A percentile compares a stretch with the other conserved stretches of the same genome.
Conservation (phyloP, 2,113 vertebrate genomes). For the Tragelaphus buxtoni region DNA sequence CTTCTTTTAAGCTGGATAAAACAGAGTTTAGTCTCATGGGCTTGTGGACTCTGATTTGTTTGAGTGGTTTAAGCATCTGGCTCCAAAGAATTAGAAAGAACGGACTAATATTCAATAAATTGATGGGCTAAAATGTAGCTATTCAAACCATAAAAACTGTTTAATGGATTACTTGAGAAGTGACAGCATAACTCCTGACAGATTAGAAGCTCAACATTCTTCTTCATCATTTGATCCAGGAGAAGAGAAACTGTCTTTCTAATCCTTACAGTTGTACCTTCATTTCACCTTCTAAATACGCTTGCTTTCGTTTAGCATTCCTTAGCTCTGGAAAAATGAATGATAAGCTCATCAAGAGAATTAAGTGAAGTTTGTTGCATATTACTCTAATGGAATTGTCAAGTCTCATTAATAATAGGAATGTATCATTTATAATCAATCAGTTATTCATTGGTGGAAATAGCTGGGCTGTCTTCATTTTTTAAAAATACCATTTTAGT, state of each 20-base stretch:
- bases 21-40: not conserved
- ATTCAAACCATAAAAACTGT: conserved; percentile 17
- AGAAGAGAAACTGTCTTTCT: not conserved
- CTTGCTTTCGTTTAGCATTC: not conserved
- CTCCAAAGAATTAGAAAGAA: not conserved
- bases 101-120: not conserved
- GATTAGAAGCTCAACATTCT: not conserved
- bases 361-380: conserved; percentile 1
- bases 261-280: not conserved
- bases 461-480: conserved; percentile 28
- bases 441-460: conserved; percentile 36
- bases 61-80: not conserved
- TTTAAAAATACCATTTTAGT: conserved; percentile 8
- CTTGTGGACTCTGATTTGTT: not conserved
- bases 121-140: not conserved
- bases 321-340: not conserved
- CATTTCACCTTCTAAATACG: conserved; percentile 37
- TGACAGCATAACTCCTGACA: not conserved
- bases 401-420: conserved; percentile 45
- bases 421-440: conserved; percentile 43
- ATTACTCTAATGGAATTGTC: conserved; percentile 48
- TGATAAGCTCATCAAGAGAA: conserved; percentile 41
- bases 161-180: not conserved
- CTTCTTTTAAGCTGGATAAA: not conserved
- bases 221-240: not conserved